These are phyloP conservation scores for Papilio aristodemus DNA, from an alignment of 1,140 invertebrate genomes.

Conservation along the genomic window DNA sequence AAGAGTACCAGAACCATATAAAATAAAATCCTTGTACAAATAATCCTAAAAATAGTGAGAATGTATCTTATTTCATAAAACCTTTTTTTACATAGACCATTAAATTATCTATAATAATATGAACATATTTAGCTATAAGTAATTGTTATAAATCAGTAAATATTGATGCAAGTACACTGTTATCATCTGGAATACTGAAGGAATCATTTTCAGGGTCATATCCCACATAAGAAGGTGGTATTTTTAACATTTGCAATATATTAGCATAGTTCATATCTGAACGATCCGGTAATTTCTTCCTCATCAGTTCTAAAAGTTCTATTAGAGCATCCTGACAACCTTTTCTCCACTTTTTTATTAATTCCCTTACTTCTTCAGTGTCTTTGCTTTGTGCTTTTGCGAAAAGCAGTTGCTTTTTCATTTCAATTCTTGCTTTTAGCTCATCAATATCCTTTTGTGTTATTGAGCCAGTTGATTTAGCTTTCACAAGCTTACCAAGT, in stretches of 20 bases:
- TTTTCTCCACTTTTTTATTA: slow-evolving; percentile 73
- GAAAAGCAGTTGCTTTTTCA: slow-evolving; percentile 64
- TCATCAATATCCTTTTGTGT: slow-evolving; percentile 72
- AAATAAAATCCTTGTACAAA: too few relatives aligned
- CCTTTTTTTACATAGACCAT: slow-evolving; percentile 1
- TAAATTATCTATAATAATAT: slow-evolving; percentile 33
- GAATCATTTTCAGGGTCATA: slow-evolving; percentile 72
- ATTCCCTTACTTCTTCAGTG: slow-evolving; percentile 60
- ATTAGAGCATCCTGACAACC: slow-evolving; percentile 71
- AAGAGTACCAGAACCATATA: background rate
- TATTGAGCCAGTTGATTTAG: slow-evolving; percentile 72
- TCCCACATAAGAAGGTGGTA: slow-evolving; percentile 64
- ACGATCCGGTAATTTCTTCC: slow-evolving; percentile 61
- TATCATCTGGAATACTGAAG: slow-evolving; percentile 65
- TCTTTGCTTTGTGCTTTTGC: slow-evolving; percentile 60
- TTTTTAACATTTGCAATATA: slow-evolving; percentile 69
- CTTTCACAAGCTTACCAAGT: slow-evolving; percentile 56
- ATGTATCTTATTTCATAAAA: background rate
- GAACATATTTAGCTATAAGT: slow-evolving; percentile 16
- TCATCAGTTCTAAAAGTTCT: slow-evolving; percentile 70
- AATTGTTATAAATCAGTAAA: slow-evolving; percentile 50
- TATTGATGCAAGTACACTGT: slow-evolving; percentile 53
- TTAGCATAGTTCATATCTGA: slow-evolving; percentile 67
- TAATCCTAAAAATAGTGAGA: background rate
- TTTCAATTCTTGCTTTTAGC: slow-evolving; percentile 60